A percentile compares a stretch with the other conserved stretches of the same genome.
phyloP scores from a whole-genome alignment of 2,888 invertebrate genomes.

The Drosophila histrio region DNA sequence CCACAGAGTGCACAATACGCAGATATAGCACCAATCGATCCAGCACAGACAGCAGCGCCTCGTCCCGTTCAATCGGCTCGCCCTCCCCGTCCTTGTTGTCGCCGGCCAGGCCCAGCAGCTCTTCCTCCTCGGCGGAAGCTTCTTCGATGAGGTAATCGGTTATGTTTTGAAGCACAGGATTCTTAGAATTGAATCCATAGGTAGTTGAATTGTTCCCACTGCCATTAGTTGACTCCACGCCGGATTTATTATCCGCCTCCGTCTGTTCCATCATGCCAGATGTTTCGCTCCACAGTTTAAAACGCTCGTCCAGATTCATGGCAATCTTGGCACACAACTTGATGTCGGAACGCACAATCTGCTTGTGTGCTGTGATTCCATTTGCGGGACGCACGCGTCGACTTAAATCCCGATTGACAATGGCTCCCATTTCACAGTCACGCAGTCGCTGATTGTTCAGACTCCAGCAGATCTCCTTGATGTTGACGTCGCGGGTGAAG shows the following conservation, averaged over 20 bases:
- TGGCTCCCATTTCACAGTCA: conserved; percentile 87
- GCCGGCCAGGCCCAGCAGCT: conserved; percentile 88
- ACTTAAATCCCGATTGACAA: conserved; percentile 98
- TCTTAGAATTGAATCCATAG: conserved; percentile 91
- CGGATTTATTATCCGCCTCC: conserved; percentile 3
- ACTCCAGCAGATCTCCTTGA: conserved; percentile 99
- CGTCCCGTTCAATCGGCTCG: conserved; percentile 89
- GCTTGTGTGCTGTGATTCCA: conserved; percentile 94
- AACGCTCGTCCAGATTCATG: conserved; percentile 94
- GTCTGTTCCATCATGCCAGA: not conserved
- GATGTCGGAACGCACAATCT: conserved; percentile 95
- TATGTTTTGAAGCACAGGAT: conserved; percentile 97
- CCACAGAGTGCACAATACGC: conserved; percentile 98
- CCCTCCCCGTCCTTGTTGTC: conserved; percentile 85
- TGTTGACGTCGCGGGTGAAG: conserved; percentile 97
- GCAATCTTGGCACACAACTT: conserved; percentile 96
- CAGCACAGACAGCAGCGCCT: conserved; percentile 88
- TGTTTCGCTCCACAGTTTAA: conserved; percentile 89
- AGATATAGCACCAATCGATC: conserved; percentile 95
- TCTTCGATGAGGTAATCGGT: conserved; percentile 99
- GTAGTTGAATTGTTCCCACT: conserved; percentile 15
- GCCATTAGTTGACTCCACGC: conserved; percentile 40
- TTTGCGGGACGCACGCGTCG: conserved; percentile 96
- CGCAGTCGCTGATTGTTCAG: conserved; percentile 93
- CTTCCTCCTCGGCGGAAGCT: conserved; percentile 99